Evolutionary conservation across 2,888 invertebrate genomes (phyloP), one percentile per base, ranked within the genome.

Genomic region (Nasonovia ribisnigri): DNA sequence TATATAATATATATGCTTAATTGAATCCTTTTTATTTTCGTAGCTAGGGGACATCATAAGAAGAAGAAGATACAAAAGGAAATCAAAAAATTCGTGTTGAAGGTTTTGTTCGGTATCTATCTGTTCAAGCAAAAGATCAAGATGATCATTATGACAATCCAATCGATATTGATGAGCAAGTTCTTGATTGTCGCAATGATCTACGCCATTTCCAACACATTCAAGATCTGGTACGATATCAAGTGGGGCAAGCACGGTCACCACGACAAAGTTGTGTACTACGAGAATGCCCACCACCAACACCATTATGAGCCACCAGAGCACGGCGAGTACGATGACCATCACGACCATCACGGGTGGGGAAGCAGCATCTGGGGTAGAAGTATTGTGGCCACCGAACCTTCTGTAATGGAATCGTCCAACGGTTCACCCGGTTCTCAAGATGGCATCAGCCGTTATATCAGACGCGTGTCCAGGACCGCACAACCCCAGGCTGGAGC

Each of bases 51-150:
- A 29, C 95, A 95, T 94, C 94, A 95, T 94, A 95, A 95, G 93
- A 95, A 95, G 94, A 95, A 95, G 95, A 95, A 95, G 94, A 95
- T 95, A 90, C 95, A 95, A 90, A 95, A 95, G 94, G 95, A 95
- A 91, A 95, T 95, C 91, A 95, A 95, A 93, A 95, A 95, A 93
- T 95, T 95, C 90, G 94, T 95, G 90, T 94, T 95, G 91, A 95
- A 95, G 94, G 94, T 95, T 89, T 94, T 95, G 94, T 95, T 95
- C 91, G 95, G 95, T 84, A 95, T 95, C 90, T 94, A 95, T 88
- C 94, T 95, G 86, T 95, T 95, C 94, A 95, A 95, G 93, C 95
- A 95, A 88, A 95, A 95, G 94, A 95, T 95, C 84, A 95, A 95
- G 94, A 95, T 95, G 95, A 94, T 95, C 60, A 94, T 95, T 57